Evolutionary conservation across 2,888 invertebrate genomes (phyloP).

Genomic region (Pachliopta kotzebuea): DNA sequence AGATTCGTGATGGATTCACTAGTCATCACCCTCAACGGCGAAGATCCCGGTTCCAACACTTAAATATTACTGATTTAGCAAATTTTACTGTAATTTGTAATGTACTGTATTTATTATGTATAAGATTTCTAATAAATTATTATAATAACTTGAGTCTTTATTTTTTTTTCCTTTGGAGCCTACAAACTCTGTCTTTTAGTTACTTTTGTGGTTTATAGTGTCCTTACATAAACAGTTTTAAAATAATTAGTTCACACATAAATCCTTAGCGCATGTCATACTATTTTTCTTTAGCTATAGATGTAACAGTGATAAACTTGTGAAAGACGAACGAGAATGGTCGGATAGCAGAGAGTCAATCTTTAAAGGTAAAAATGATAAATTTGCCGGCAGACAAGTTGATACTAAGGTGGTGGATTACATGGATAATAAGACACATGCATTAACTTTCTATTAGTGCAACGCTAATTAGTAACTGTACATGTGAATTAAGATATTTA

Average conservation of each 20-base stretch:
- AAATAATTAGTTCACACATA: no score
- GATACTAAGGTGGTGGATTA: not conserved
- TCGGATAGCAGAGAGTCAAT: slow-evolving; percentile 9
- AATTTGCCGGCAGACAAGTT: not conserved
- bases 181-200: no score
- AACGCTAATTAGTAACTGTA: not conserved
- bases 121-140: no score
- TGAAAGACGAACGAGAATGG: not conserved
- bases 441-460: not conserved
- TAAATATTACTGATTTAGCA: not conserved
- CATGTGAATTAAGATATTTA: not conserved
- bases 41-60: not conserved
- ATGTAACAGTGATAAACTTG: not conserved
- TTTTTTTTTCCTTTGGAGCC: no score
- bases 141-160: no score
- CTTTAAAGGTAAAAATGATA: not conserved
- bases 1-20: not conserved
- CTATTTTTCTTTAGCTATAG: no score
- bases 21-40: not conserved
- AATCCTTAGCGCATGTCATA: no score
- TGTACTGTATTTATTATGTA: no score
- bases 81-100: no score
- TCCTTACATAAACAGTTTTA: no score
- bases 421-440: not conserved
- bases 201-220: no score